A percentile compares a stretch with the other conserved stretches of the same genome.
Conservation (phyloP, 1,140 invertebrate genomes). For the Schlechtendalia chinensis region DNA sequence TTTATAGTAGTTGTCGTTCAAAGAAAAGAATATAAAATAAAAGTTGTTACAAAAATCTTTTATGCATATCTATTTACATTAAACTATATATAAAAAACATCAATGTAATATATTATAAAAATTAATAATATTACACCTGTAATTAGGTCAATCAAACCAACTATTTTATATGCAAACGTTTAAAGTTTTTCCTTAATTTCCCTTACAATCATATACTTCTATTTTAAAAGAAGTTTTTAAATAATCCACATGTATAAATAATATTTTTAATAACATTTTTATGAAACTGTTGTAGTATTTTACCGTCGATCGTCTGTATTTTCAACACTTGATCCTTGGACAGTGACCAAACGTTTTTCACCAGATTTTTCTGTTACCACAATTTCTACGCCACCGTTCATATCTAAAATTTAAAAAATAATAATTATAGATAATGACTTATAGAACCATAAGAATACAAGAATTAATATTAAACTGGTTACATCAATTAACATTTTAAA, state of each 20-base stretch:
- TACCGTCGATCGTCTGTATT: constrained; percentile 38
- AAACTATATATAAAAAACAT: too few species aligned
- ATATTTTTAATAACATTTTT: too few species aligned
- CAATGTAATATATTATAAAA: neutral
- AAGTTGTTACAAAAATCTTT: too few species aligned
- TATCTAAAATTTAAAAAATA: constrained; percentile 21
- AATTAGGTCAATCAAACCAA: neutral
- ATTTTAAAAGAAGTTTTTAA: too few species aligned
- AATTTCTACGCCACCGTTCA: constrained; percentile 39
- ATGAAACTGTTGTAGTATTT: neutral
- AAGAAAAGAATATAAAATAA: too few species aligned
- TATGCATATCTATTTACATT: too few species aligned
- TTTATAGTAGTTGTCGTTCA: too few species aligned
- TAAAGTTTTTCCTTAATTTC: neutral
- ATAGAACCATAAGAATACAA: neutral
- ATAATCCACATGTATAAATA: too few species aligned
- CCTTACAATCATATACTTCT: too few species aligned
- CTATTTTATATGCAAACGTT: neutral
- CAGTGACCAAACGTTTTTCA: constrained; percentile 39
- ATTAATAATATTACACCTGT: neutral
- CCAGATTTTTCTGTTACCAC: constrained; percentile 38
- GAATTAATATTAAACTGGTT: neutral
- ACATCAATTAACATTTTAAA: neutral
- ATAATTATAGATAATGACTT: neutral
- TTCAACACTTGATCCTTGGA: constrained; percentile 39